phyloP scores from a whole-genome alignment of 2,113 vertebrate species.

The Procavia capensis region DNA sequence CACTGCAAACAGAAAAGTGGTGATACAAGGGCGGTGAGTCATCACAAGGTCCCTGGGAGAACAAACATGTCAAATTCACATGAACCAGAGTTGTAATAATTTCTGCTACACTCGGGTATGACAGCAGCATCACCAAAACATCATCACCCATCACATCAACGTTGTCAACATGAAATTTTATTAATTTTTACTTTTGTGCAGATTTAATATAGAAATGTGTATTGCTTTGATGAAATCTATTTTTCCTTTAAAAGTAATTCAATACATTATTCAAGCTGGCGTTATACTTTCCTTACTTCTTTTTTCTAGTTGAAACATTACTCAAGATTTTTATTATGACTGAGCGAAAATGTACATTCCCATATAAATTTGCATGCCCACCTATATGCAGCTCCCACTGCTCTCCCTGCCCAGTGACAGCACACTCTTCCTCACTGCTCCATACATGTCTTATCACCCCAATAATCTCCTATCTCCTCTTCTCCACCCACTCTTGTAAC shows the following conservation, averaged over 20 bases:
- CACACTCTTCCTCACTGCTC: no score
- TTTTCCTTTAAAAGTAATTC: not conserved
- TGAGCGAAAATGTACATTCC: no score
- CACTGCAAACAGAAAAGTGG: not conserved
- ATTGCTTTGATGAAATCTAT: conserved; percentile 16
- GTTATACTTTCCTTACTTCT: not conserved
- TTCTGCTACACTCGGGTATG: not conserved
- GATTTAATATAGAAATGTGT: conserved; percentile 42
- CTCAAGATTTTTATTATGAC: no score
- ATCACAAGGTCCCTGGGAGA: not conserved
- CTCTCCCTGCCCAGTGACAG: no score
- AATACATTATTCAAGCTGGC: conserved; percentile 9
- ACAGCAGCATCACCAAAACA: conserved; percentile 25
- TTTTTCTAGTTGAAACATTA: conserved; percentile 19
- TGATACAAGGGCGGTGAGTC: not conserved
- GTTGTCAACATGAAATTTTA: not conserved
- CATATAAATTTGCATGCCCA: no score
- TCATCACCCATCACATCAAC: not conserved
- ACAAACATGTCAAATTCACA: conserved; percentile 43
- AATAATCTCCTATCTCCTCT: no score
- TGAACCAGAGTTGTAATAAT: not conserved
- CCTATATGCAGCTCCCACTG: no score
- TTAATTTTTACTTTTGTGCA: not conserved
- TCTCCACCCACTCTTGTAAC: no score
- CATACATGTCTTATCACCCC: no score